A percentile compares a stretch with the other conserved stretches of the same genome.
Conservation (phyloP, 2,888 invertebrate species). For the Acleris laterana region DNA sequence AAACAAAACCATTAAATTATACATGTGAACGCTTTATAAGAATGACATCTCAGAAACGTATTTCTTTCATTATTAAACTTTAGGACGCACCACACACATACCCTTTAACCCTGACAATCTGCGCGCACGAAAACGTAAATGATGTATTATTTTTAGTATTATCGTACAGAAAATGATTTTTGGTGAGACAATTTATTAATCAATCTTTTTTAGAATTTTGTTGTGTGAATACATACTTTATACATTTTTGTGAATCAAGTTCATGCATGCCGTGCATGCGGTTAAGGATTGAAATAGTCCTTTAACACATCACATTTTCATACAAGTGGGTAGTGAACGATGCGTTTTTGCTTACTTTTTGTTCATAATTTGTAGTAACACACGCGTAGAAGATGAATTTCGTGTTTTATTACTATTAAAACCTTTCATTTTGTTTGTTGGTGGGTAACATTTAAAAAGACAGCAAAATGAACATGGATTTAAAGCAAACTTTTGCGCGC, state of each 20-base stretch:
- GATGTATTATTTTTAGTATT: too few relatives aligned
- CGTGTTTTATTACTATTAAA: not conserved
- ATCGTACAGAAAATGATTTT: too few relatives aligned
- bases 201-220: too few relatives aligned
- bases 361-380: not conserved
- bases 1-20: too few relatives aligned
- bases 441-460: not conserved
- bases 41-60: not conserved
- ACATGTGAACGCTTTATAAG: conserved; percentile 1
- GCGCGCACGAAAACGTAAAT: too few relatives aligned
- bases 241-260: not conserved
- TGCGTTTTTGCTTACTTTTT: conserved; percentile 10
- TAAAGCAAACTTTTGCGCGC: conserved; percentile 64
- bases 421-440: not conserved
- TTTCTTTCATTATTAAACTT: not conserved
- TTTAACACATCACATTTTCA: not conserved
- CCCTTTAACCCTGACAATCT: too few relatives aligned
- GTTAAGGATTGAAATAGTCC: conserved; percentile 11
- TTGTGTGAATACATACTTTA: too few relatives aligned
- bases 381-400: conserved; percentile 19
- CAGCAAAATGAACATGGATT: conserved; percentile 61
- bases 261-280: conserved; percentile 33
- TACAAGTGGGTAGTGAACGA: not conserved
- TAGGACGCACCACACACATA: too few relatives aligned
- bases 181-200: too few relatives aligned